Evolutionary conservation across 2,113 vertebrate genomes (phyloP), one percentile per base, ranked within the genome.

Genomic region (Cygnus atratus): DNA sequence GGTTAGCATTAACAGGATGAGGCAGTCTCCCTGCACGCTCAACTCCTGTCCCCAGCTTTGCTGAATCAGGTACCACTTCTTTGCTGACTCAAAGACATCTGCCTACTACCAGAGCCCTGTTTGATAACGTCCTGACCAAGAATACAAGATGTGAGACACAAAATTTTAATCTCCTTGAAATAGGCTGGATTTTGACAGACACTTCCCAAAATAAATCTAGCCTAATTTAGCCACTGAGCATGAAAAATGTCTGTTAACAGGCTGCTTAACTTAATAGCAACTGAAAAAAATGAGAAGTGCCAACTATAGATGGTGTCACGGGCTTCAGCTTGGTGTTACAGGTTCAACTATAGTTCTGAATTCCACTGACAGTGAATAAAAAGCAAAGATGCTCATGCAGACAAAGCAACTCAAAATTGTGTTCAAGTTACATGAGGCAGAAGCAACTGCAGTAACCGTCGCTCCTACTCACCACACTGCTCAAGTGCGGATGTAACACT

Each of bases 161-260:
- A 46, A 33, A 62, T 83, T 91, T 90, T 88, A 57, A 73, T 58
- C 82, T 62, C 48, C 6, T 28, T 74, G 68, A 86, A 92, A 84
- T 1, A 3, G 15, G 24, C 1, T 87, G 77, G 74, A 75, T 68
- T 79, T 93, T 39, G 87, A 61, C 46, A 93, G 67, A 73, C 90
- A 33, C 65, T 71, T 87, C 88, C 76, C 73, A 55, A 80, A 92
- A 90, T 88, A 92, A 86, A 80, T 62, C 41, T 28, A 28, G 52
- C 65, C 65, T 1, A 2, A 77, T 77, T 67, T 35, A 95, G 50
- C 55, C 58, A 13, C 67, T 50, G 50, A 18, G 68, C 59, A 24
- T 18, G 57, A 92, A 33, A 68, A 75, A 10, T 0, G 5, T 43
- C 75, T 5, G 17, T 57, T 46, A 92, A 61, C 31, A 1, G 6